Conservation (phyloP, 2,797 vertebrate species). For the Urocyon cinereoargenteus region DNA sequence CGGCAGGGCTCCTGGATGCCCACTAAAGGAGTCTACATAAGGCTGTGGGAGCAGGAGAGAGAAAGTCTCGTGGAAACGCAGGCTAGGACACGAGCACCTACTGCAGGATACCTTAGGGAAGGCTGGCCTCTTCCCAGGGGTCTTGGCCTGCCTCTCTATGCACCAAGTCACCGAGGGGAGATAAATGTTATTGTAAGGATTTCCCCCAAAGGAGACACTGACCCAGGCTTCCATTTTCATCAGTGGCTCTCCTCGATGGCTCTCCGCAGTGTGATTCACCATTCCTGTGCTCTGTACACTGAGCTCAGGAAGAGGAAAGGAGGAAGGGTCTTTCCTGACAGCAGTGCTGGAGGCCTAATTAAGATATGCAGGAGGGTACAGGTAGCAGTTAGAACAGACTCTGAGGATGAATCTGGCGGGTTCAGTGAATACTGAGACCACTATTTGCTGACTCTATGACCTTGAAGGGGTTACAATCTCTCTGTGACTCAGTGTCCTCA, state of each 20-base stretch:
- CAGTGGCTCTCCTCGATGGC: constrained; percentile 31
- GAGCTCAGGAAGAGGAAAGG: background rate
- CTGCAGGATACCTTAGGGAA: background rate
- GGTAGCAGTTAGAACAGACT: background rate
- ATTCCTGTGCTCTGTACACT: background rate
- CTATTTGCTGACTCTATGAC: background rate
- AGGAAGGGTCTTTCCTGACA: background rate
- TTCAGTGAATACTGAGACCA: background rate
- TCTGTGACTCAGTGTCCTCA: background rate
- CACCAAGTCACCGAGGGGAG: background rate
- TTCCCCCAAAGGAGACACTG: constrained; percentile 29
- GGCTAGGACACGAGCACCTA: background rate
- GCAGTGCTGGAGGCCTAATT: background rate
- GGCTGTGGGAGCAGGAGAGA: background rate
- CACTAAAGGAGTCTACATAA: background rate
- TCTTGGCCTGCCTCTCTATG: background rate
- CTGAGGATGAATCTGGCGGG: background rate
- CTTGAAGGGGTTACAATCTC: background rate
- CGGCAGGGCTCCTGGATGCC: too few relatives aligned
- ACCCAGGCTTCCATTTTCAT: constrained; percentile 49
- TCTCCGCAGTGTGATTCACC: constrained; percentile 58
- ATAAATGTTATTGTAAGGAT: constrained; percentile 63
- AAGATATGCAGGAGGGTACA: background rate
- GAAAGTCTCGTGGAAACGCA: background rate
- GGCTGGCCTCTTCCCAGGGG: background rate